These are phyloP conservation scores for Pseudopleuronectes americanus DNA, from an alignment of 2,797 vertebrate genomes.

Conservation along the genomic window DNA sequence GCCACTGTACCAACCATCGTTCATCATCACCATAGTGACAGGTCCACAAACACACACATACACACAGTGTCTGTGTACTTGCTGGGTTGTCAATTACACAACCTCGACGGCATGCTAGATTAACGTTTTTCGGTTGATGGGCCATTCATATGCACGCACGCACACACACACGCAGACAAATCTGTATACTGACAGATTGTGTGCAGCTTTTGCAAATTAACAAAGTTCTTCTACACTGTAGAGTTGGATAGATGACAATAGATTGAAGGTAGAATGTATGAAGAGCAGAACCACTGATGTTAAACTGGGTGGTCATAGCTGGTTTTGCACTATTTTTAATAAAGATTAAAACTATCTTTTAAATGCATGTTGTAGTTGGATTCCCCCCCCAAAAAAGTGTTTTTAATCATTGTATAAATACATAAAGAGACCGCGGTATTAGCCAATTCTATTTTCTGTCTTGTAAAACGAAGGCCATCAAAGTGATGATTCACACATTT, in stretches of 20 bases:
- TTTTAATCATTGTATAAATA: not conserved
- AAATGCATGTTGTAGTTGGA: not conserved
- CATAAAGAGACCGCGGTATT: not conserved
- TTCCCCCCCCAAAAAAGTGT: not conserved
- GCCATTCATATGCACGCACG: constrained; percentile 12
- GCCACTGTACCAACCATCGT: constrained; percentile 73
- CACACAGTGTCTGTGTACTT: constrained; percentile 53
- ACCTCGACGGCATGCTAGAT: constrained; percentile 58
- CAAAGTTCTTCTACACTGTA: constrained; percentile 3
- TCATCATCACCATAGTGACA: constrained; percentile 73
- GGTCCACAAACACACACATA: constrained; percentile 32
- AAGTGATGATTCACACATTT: not conserved
- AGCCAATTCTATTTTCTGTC: not conserved
- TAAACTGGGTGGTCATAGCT: no score
- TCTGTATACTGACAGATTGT: constrained; percentile 12
- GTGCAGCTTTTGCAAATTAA: constrained; percentile 7
- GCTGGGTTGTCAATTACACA: constrained; percentile 57
- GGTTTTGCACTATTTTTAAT: no score
- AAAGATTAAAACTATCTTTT: not conserved
- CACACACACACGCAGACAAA: constrained; percentile 2
- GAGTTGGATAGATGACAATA: not conserved
- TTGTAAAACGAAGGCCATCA: not conserved
- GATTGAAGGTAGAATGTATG: no score
- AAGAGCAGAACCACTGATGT: no score
- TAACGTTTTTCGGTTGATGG: constrained; percentile 60